These are phyloP conservation scores for Boulengeromyrus knoepffleri DNA, from an alignment of 2,113 vertebrate species.

Conservation along the genomic window DNA sequence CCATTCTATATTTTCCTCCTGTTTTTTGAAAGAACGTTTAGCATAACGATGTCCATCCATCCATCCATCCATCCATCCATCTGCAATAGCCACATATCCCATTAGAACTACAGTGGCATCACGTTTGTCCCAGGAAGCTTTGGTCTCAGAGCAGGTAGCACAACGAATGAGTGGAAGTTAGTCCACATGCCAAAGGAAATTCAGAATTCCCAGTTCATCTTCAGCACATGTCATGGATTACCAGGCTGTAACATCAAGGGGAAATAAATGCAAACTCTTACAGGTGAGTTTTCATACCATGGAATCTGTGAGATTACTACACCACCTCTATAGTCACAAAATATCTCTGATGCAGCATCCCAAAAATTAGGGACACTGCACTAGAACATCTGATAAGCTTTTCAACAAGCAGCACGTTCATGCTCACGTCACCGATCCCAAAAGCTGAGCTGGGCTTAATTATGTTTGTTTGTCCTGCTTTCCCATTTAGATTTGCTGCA, in stretches of 20 bases:
- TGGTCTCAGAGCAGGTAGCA: not conserved
- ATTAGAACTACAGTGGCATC: not conserved
- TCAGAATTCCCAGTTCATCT: not conserved
- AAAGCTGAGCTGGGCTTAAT: not conserved
- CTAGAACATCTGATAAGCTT: not conserved
- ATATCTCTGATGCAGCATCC: not conserved
- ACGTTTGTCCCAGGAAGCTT: not conserved
- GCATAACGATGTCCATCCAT: not conserved
- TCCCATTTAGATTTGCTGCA: conserved; percentile 29
- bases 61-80: not conserved
- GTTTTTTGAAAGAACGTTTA: not conserved
- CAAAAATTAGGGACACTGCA: not conserved
- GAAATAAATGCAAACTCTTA: not conserved
- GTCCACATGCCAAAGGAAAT: not conserved
- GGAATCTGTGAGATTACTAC: not conserved
- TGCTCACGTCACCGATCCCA: not conserved
- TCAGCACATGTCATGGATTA: not conserved
- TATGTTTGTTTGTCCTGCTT: conserved; percentile 2
- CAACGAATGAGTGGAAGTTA: not conserved
- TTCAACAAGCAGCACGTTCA: not conserved
- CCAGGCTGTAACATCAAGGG: not conserved
- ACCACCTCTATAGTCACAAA: not conserved
- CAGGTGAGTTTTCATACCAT: not conserved
- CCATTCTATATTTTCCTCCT: not conserved
- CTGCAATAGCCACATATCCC: not conserved